Evolutionary conservation across 2,113 vertebrate species (phyloP), one percentile per base, ranked within the genome.

Genomic region (Lathamus discolor): DNA sequence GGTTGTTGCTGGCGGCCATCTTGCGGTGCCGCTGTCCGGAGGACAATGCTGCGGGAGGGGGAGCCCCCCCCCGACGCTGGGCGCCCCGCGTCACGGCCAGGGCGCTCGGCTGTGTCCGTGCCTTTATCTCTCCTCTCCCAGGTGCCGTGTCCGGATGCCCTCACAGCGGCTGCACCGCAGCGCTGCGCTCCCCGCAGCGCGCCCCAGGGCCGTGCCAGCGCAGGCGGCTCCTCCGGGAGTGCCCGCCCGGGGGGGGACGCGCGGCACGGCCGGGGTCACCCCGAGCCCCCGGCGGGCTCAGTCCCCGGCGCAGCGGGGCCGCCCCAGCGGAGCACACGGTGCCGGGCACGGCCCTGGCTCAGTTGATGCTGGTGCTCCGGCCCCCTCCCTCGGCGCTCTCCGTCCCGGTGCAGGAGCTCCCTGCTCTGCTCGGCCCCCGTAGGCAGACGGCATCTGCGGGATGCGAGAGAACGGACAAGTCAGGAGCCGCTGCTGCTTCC

Each of bases 381-480:
- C 39, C 80, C 13, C 20, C 48, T 33, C 17, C 89, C 8, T 86
- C 96, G 1, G 2, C 0, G 0, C 27, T 19, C 6, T 41, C 48
- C 0, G 5, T n/a, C 9, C 7, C 24, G 0, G 17, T 1, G 1
- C 51, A n/a, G 7, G 7, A 1, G 12, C 9, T 27, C 37, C 4
- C 6, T 0, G 8, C 1, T 0, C 43, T 19, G 1, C 41, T 49
- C 84, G 94, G 59, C 3, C 95, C 93, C 28, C 5, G 28, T 29
- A 97, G n/a, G 4, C 55, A 8, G 1, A 94, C 15, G 2, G 52
- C 74, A 29, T 74, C 94, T 97, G 92, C 1, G 6, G 59, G 39
- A 63, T 2, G 2, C 51, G 19, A 54, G 46, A 9, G 55, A 66
- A 77, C 43, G 11, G 33, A 54, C 15, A 4, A 5, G 17, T 92